Evolutionary conservation across 37 sponge, comb jelly and placozoan genomes (phyloP).

Genomic region (Aplysina aerophoba): DNA sequence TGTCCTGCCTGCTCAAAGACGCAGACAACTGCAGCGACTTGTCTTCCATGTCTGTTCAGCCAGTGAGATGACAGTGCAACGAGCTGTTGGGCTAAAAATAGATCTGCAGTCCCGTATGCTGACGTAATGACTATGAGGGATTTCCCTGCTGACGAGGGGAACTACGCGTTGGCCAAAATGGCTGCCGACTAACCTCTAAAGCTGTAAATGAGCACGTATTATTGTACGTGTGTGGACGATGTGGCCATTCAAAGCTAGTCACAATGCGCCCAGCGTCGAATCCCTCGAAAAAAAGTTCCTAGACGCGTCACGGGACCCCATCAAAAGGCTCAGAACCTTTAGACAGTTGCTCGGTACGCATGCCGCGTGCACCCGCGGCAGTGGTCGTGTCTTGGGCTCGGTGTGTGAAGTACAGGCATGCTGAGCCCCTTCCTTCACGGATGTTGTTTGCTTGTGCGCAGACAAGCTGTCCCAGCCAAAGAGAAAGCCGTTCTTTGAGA

Average conservation of each 20-base stretch:
- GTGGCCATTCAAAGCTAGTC: too few relatives aligned
- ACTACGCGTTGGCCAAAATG: background rate
- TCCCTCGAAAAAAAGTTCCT: slow-evolving; percentile 74
- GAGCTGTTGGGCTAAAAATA: too few relatives aligned
- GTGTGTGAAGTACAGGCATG: too few relatives aligned
- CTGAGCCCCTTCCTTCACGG: background rate
- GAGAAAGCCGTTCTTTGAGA: slow-evolving; percentile 65
- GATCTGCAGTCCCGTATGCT: too few relatives aligned
- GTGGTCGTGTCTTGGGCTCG: too few relatives aligned
- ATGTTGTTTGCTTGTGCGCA: slow-evolving; percentile 26
- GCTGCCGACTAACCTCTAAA: background rate
- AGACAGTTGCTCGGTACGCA: slow-evolving; percentile 63
- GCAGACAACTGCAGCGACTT: too few relatives aligned
- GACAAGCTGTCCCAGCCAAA: slow-evolving; percentile 61
- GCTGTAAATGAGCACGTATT: too few relatives aligned
- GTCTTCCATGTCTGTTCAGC: too few relatives aligned
- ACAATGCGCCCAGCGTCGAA: background rate
- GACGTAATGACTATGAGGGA: too few relatives aligned
- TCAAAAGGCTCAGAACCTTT: slow-evolving; percentile 73
- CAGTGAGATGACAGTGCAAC: too few relatives aligned
- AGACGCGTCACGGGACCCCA: slow-evolving; percentile 64
- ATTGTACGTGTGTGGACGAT: too few relatives aligned
- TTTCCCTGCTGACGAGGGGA: slow-evolving; percentile 1
- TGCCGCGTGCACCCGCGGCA: too few relatives aligned
- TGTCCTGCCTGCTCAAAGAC: background rate